These are phyloP conservation scores for Genyomyrus donnyi DNA, from an alignment of 2,113 vertebrate species.

Conservation along the genomic window DNA sequence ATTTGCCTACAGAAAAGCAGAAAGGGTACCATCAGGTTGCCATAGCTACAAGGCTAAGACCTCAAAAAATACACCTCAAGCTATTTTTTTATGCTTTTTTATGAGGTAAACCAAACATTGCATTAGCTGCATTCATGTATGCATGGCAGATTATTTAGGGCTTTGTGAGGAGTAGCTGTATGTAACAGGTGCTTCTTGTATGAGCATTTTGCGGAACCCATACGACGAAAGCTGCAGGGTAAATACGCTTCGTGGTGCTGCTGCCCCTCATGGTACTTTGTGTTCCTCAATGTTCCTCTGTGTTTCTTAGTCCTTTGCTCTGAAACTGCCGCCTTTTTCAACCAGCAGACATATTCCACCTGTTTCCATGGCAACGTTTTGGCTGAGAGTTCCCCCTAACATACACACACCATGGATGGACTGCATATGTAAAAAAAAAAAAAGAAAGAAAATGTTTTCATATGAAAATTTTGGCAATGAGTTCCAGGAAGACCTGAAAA, in stretches of 20 bases:
- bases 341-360: background rate
- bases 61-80: background rate
- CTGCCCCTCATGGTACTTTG: background rate
- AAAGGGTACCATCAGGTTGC: background rate
- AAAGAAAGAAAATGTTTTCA: background rate
- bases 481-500: background rate
- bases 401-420: background rate
- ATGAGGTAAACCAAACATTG: background rate
- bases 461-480: background rate
- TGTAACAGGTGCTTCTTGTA: background rate
- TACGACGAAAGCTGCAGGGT: background rate
- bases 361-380: slow-evolving; percentile 8
- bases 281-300: background rate
- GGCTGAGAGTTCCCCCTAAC: background rate
- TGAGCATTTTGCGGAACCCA: background rate
- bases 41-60: background rate
- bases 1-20: background rate
- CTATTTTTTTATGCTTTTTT: background rate
- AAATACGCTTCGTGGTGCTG: background rate
- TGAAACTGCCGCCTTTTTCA: background rate
- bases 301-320: background rate
- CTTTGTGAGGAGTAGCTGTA: background rate
- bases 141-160: background rate
- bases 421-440: background rate
- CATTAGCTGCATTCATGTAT: background rate